A percentile compares a stretch with the other conserved stretches of the same genome.
Conservation (phyloP, 2,113 vertebrate genomes). For the Carettochelys insculpta region DNA sequence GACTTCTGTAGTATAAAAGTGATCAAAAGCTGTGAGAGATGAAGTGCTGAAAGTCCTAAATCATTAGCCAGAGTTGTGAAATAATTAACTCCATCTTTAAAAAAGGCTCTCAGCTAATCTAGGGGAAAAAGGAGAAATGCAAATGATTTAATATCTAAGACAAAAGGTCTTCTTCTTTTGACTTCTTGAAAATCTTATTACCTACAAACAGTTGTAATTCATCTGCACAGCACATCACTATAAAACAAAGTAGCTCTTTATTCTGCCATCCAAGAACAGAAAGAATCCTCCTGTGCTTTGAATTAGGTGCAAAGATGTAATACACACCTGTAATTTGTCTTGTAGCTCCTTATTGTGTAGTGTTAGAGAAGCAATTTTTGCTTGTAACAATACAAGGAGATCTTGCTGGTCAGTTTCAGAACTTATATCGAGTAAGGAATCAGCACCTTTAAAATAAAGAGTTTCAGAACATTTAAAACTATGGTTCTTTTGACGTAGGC, state of each 20-base stretch:
- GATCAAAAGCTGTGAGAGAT: slow-evolving; percentile 30
- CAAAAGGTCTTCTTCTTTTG: neutral
- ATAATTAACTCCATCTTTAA: neutral
- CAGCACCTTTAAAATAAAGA: slow-evolving; percentile 71
- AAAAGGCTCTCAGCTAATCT: slow-evolving; percentile 18
- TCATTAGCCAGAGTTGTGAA: slow-evolving; percentile 18
- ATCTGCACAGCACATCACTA: neutral
- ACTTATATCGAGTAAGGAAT: slow-evolving; percentile 77
- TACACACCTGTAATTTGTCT: slow-evolving; percentile 87
- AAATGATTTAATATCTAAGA: slow-evolving; percentile 22
- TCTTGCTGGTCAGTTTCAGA: slow-evolving; percentile 82
- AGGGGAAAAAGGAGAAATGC: slow-evolving; percentile 31
- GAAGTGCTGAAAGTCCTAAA: slow-evolving; percentile 21
- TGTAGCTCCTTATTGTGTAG: slow-evolving; percentile 92
- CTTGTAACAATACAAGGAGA: slow-evolving; percentile 86
- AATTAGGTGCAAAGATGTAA: neutral
- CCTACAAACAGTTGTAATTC: neutral
- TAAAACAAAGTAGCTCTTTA: neutral
- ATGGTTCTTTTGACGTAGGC: neutral
- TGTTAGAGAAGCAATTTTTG: slow-evolving; percentile 89
- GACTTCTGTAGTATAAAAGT: slow-evolving; percentile 5
- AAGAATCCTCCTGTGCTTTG: neutral
- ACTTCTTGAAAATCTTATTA: neutral
- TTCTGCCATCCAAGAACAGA: neutral
- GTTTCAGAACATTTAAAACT: neutral